A percentile compares a stretch with the other conserved stretches of the same genome.
Evolutionary conservation across 2,888 invertebrate species (phyloP).

Genomic region (Rhingia campestris): DNA sequence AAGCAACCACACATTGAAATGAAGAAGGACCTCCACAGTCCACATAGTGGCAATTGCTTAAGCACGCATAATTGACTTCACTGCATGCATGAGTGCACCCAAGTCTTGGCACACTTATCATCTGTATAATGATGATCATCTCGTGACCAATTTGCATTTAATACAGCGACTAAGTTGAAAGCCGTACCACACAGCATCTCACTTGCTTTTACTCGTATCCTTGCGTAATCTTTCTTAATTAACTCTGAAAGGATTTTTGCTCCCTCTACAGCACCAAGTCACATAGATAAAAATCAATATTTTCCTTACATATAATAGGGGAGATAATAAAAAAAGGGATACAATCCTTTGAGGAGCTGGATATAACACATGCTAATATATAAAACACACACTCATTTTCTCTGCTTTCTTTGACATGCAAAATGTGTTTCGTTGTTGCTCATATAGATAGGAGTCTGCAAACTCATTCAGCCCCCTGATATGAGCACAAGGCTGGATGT

Average conservation of each 20-base stretch:
- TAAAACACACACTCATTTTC: slow-evolving; percentile 43
- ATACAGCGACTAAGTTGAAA: slow-evolving; percentile 26
- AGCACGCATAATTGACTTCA: slow-evolving; percentile 68
- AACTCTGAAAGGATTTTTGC: slow-evolving; percentile 60
- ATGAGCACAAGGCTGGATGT: slow-evolving; percentile 6
- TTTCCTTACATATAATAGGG: slow-evolving; percentile 37
- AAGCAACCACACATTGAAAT: slow-evolving; percentile 29
- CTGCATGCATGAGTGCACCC: slow-evolving; percentile 50
- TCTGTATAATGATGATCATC: slow-evolving; percentile 53
- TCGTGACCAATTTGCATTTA: slow-evolving; percentile 66
- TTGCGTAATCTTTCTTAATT: slow-evolving; percentile 67
- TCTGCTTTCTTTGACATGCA: slow-evolving; percentile 45
- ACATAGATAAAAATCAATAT: slow-evolving; percentile 66
- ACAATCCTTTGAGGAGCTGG: slow-evolving; percentile 42
- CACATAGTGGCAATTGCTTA: slow-evolving; percentile 60
- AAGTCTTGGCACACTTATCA: slow-evolving; percentile 52
- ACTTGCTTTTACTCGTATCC: slow-evolving; percentile 12
- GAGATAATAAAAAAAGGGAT: not conserved
- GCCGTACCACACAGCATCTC: slow-evolving; percentile 3
- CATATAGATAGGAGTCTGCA: slow-evolving; percentile 4
- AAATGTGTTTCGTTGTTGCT: slow-evolving; percentile 38
- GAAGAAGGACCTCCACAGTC: slow-evolving; percentile 23
- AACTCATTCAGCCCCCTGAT: slow-evolving; percentile 16
- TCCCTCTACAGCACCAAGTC: slow-evolving; percentile 36
- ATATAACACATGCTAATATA: slow-evolving; percentile 62